Conservation (phyloP, 2,888 invertebrate genomes). For the Apodemia duryi region DNA sequence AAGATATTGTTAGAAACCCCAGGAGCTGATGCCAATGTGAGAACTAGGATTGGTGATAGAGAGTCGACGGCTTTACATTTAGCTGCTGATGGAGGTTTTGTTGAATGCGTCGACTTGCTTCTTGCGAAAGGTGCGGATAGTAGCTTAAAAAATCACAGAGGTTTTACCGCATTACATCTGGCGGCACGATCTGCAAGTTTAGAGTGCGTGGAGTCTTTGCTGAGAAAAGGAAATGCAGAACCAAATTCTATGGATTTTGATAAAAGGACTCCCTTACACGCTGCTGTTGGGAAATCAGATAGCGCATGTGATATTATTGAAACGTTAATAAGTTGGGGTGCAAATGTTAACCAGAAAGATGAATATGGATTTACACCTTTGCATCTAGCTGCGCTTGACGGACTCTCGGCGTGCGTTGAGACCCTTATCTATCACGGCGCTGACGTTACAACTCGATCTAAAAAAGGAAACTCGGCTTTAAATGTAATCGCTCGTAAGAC, state of each 20-base stretch:
- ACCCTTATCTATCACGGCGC: conserved; percentile 91
- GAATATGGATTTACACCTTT: conserved; percentile 92
- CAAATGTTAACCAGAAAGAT: conserved; percentile 90
- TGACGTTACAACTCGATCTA: conserved; percentile 92
- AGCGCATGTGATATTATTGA: conserved; percentile 90
- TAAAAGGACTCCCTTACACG: conserved; percentile 89
- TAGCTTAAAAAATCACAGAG: conserved; percentile 85
- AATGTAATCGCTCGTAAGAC: conserved; percentile 92
- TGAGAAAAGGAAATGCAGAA: conserved; percentile 87
- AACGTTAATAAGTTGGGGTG: conserved; percentile 87
- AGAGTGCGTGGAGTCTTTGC: conserved; percentile 88
- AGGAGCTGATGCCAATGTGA: conserved; percentile 83
- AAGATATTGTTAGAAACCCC: conserved; percentile 86
- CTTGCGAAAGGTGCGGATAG: conserved; percentile 87
- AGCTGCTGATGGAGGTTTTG: conserved; percentile 92
- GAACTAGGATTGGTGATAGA: conserved; percentile 84
- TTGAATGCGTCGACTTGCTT: conserved; percentile 87
- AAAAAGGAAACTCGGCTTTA: conserved; percentile 91
- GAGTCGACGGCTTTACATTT: conserved; percentile 90
- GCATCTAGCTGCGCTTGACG: conserved; percentile 91
- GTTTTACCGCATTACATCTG: conserved; percentile 91
- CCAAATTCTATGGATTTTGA: conserved; percentile 90
- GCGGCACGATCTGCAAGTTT: conserved; percentile 89
- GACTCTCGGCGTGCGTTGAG: conserved; percentile 90
- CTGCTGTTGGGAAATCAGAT: conserved; percentile 91